Percentiles rank a stretch among this genome's conserved stretches.
Evolutionary conservation across 2,888 invertebrate species (phyloP).

Genomic region (Parnassius apollo): DNA sequence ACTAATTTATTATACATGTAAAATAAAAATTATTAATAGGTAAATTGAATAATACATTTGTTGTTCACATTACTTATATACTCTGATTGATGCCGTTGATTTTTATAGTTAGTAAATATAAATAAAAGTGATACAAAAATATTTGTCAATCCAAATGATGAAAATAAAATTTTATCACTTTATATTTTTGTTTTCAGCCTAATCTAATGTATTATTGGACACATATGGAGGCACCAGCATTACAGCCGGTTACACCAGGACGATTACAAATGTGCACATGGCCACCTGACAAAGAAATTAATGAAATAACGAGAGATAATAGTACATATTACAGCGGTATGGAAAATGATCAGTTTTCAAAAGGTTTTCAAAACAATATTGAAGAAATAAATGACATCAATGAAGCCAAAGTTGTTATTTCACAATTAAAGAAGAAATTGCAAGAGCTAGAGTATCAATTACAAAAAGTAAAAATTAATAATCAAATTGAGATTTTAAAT

Average conservation of each 20-base stretch:
- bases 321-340: conserved; percentile 40
- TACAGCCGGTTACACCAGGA: conserved; percentile 86
- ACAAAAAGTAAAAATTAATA: conserved; percentile 61
- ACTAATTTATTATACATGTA: too few relatives aligned
- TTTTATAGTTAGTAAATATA: too few relatives aligned
- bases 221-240: conserved; percentile 86
- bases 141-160: too few relatives aligned
- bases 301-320: conserved; percentile 47
- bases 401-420: conserved; percentile 64
- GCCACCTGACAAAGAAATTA: conserved; percentile 82
- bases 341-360: conserved; percentile 49
- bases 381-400: conserved; percentile 64
- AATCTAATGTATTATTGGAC: conserved; percentile 96
- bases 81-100: too few relatives aligned
- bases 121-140: too few relatives aligned
- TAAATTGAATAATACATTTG: too few relatives aligned
- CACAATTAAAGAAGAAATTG: conserved; percentile 59
- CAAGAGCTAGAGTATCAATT: conserved; percentile 65
- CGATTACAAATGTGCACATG: conserved; percentile 86
- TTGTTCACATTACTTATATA: too few relatives aligned
- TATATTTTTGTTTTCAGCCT: conserved; percentile 78
- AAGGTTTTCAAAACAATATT: conserved; percentile 56
- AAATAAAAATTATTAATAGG: too few relatives aligned
- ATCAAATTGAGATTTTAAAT: conserved; percentile 60
- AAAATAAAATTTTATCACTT: too few relatives aligned